phyloP scores from a whole-genome alignment of 2,113 vertebrate genomes.

The Pseudorasbora parva region DNA sequence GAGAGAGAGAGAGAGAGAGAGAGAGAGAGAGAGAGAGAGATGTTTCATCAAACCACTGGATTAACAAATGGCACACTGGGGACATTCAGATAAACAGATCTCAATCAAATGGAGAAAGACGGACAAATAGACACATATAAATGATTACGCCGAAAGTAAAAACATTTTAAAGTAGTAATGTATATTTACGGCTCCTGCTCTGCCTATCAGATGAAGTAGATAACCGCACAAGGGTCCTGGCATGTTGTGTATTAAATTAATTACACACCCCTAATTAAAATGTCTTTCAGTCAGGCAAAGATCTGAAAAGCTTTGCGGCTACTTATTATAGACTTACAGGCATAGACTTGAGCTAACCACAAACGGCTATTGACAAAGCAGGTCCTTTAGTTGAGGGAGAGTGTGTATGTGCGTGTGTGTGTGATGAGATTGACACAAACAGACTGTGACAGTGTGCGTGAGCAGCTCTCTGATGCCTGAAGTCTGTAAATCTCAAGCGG shows the following conservation, averaged over 20 bases:
- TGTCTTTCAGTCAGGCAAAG: conserved; percentile 24
- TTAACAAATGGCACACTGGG: conserved; percentile 15
- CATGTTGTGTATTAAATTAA: conserved; percentile 30
- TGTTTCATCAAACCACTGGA: conserved; percentile 20
- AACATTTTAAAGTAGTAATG: neutral
- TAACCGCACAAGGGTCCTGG: neutral
- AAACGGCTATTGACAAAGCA: conserved; percentile 32
- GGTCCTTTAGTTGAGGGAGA: conserved; percentile 10
- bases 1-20: too few species aligned
- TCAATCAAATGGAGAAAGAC: neutral
- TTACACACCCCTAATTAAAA: conserved; percentile 19
- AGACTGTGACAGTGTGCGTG: neutral
- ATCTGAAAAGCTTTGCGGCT: neutral
- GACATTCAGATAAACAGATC: neutral
- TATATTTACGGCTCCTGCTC: neutral
- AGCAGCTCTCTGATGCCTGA: neutral
- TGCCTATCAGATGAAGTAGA: neutral
- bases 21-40: neutral
- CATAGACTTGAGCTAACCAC: conserved; percentile 15
- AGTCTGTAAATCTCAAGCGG: neutral
- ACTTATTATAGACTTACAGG: conserved; percentile 23
- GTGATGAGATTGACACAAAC: conserved; percentile 16
- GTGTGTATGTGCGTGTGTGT: conserved; percentile 14
- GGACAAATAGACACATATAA: neutral
- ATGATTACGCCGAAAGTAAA: too few species aligned